Evolutionary conservation across 2,888 invertebrate species (phyloP).

Genomic region (Drosophila formosana): DNA sequence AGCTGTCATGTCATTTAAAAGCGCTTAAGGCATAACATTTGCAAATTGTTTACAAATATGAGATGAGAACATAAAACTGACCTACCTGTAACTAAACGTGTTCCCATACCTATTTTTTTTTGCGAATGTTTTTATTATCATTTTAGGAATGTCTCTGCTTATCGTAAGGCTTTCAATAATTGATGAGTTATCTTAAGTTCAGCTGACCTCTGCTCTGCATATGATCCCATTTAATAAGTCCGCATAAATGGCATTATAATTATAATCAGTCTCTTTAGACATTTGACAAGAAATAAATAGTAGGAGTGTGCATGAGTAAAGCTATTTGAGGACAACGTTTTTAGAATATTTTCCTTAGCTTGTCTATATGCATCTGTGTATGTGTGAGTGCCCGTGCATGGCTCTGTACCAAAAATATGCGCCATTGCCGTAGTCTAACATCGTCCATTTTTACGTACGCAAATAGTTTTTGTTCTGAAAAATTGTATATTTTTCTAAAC

Average conservation of each 20-base stretch:
- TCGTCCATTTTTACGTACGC: conserved; percentile 69
- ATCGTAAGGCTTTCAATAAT: background rate
- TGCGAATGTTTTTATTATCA: background rate
- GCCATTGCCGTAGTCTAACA: conserved; percentile 67
- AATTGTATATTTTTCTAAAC: conserved; percentile 66
- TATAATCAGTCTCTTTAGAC: conserved; percentile 54
- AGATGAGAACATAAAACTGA: conserved; percentile 20
- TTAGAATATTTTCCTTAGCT: conserved; percentile 60
- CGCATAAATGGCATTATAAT: conserved; percentile 49
- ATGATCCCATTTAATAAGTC: conserved; percentile 18
- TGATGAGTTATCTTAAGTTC: conserved; percentile 4
- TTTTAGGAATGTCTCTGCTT: background rate
- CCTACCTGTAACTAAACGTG: conserved; percentile 10
- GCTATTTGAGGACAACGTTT: conserved; percentile 64
- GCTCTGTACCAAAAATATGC: conserved; percentile 70
- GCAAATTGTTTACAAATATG: background rate
- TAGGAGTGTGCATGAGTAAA: conserved; percentile 60
- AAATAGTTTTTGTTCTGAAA: conserved; percentile 71
- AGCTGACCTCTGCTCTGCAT: conserved; percentile 38
- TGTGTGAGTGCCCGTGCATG: conserved; percentile 54
- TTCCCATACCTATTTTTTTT: background rate
- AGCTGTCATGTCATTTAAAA: conserved; percentile 9
- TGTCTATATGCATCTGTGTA: conserved; percentile 15
- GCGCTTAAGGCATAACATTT: background rate
- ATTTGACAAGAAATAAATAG: conserved; percentile 59